Evolutionary conservation across 2,888 invertebrate species (phyloP).

Genomic region (Epirrita christyi): DNA sequence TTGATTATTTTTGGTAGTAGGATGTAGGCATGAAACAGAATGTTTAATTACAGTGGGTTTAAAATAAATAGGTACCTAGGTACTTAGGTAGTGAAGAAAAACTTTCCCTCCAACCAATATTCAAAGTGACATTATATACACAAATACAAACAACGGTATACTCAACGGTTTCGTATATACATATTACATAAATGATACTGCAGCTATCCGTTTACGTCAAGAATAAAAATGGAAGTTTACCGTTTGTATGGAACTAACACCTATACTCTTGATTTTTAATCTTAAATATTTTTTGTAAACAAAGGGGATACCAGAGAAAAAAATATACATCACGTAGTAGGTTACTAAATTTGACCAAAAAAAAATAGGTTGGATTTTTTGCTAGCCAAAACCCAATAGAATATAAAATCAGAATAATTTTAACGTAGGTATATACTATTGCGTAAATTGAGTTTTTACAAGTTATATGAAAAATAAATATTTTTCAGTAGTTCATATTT

Average conservation of each 20-base stretch:
- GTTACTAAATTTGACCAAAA: no score
- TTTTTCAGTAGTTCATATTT: no score
- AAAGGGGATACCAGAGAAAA: no score
- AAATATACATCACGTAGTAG: no score
- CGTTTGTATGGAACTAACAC: conserved; percentile 58
- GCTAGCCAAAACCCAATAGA: no score
- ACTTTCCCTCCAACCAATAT: conserved; percentile 56
- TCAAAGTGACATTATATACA: conserved; percentile 59
- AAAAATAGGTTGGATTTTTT: no score
- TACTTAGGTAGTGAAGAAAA: conserved; percentile 45
- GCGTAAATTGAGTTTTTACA: no score
- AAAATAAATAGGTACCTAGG: neutral
- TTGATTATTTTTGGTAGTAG: no score
- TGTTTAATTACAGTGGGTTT: neutral
- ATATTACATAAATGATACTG: conserved; percentile 45
- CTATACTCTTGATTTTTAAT: conserved; percentile 50
- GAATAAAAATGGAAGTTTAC: conserved; percentile 60
- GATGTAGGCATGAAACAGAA: neutral
- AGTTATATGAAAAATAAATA: no score
- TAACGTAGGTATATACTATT: no score
- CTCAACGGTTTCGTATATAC: conserved; percentile 35
- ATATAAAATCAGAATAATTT: no score
- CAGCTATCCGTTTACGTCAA: conserved; percentile 69
- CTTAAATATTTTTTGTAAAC: no score
- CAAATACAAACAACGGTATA: conserved; percentile 64